These are phyloP conservation scores for Scarus forsteni DNA, from an alignment of 2,797 vertebrate species.

Conservation along the genomic window DNA sequence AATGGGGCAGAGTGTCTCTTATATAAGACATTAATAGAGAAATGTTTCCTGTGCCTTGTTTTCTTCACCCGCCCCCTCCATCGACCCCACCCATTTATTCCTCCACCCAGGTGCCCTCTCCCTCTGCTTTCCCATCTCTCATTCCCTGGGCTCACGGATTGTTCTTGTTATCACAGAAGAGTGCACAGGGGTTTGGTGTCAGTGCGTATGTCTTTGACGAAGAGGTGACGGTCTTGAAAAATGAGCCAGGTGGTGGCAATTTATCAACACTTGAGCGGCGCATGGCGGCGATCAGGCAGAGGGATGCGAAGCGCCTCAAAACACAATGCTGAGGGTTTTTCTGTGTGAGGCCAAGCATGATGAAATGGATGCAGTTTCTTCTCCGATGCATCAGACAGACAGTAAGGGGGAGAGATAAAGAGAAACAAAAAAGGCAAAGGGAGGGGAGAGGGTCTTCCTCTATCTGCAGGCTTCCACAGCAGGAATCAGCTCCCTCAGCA, in stretches of 20 bases:
- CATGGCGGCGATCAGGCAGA: slow-evolving; percentile 35
- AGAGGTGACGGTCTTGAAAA: slow-evolving; percentile 63
- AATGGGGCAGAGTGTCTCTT: neutral
- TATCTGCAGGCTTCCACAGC: slow-evolving; percentile 38
- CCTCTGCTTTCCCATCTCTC: slow-evolving; percentile 45
- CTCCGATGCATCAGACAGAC: slow-evolving; percentile 56
- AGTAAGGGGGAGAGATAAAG: slow-evolving; percentile 31
- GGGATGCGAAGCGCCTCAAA: slow-evolving; percentile 43
- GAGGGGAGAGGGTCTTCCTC: slow-evolving; percentile 30
- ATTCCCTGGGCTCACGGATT: slow-evolving; percentile 60
- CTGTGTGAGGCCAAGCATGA: slow-evolving; percentile 59
- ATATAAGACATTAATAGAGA: slow-evolving; percentile 24
- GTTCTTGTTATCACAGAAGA: slow-evolving; percentile 71
- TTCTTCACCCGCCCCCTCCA: slow-evolving; percentile 15
- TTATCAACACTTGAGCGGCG: slow-evolving; percentile 69
- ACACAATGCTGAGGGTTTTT: slow-evolving; percentile 40
- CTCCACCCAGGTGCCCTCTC: slow-evolving; percentile 38
- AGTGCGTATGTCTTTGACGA: slow-evolving; percentile 58
- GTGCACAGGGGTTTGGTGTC: slow-evolving; percentile 56
- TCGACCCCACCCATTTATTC: slow-evolving; percentile 8
- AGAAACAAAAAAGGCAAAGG: slow-evolving; percentile 4
- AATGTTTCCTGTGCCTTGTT: slow-evolving; percentile 20
- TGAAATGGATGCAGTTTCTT: slow-evolving; percentile 66
- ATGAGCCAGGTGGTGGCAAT: slow-evolving; percentile 74
- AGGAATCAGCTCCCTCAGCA: slow-evolving; percentile 17